Percentiles rank a stretch among this genome's conserved stretches.
phyloP scores from a whole-genome alignment of 2,888 invertebrate genomes.

The Volucella inflata region DNA sequence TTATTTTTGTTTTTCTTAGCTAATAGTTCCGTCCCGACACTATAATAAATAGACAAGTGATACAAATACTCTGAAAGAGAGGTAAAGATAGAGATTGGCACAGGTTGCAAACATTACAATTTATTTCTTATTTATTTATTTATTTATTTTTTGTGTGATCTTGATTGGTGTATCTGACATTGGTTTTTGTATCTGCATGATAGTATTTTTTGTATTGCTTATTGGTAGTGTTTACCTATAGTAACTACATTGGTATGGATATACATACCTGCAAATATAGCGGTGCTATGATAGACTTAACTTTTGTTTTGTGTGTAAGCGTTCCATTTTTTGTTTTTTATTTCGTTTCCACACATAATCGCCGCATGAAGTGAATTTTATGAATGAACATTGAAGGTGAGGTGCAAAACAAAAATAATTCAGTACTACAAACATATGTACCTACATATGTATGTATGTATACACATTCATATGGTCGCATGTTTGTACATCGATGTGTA shows the following conservation, averaged over 20 bases:
- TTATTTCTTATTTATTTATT: slow-evolving; percentile 19
- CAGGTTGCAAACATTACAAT: slow-evolving; percentile 69
- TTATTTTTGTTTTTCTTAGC: slow-evolving; percentile 24
- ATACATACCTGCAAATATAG: background rate
- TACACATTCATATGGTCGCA: background rate
- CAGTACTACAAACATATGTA: slow-evolving; percentile 4
- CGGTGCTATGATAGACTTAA: slow-evolving; percentile 27
- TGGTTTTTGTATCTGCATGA: slow-evolving; percentile 57
- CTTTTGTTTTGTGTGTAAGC: slow-evolving; percentile 12
- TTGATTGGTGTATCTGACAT: slow-evolving; percentile 69
- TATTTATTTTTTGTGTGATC: slow-evolving; percentile 44
- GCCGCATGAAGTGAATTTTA: slow-evolving; percentile 51
- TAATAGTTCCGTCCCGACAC: slow-evolving; percentile 41
- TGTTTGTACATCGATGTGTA: too few species aligned
- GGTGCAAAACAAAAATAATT: slow-evolving; percentile 36
- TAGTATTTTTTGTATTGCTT: slow-evolving; percentile 55
- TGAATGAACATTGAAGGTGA: slow-evolving; percentile 70
- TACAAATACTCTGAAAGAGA: slow-evolving; percentile 28
- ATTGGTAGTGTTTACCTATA: slow-evolving; percentile 51
- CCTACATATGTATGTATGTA: background rate
- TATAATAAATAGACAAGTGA: slow-evolving; percentile 10
- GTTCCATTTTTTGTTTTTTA: slow-evolving; percentile 30
- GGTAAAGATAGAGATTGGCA: slow-evolving; percentile 16
- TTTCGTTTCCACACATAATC: slow-evolving; percentile 53
- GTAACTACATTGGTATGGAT: slow-evolving; percentile 14